A percentile compares a stretch with the other conserved stretches of the same genome.
phyloP scores from a whole-genome alignment of 2,888 invertebrate genomes.

The Ethmia dodecea region DNA sequence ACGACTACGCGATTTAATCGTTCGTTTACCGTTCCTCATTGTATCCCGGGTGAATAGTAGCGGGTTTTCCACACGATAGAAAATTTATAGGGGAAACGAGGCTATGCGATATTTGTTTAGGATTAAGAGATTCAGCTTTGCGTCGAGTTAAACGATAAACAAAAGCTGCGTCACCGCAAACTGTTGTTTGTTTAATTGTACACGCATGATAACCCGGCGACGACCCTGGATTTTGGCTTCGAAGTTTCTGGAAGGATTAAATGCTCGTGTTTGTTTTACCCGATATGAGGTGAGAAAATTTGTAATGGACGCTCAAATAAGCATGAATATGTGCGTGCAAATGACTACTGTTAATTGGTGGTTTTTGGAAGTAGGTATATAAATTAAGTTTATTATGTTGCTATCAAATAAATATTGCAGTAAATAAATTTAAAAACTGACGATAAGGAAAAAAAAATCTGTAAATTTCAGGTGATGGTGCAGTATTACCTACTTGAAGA shows the following conservation, averaged over 20 bases:
- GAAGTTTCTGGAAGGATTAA: conserved; percentile 39
- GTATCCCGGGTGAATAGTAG: conserved; percentile 45
- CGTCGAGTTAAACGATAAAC: conserved; percentile 63
- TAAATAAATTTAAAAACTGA: no score
- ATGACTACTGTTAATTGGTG: no score
- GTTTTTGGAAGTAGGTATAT: no score
- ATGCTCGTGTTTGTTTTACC: conserved; percentile 35
- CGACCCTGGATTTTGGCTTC: conserved; percentile 34
- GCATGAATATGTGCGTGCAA: no score
- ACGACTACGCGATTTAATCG: conserved; percentile 66
- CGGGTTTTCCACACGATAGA: conserved; percentile 41
- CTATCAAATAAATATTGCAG: no score
- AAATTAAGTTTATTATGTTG: no score
- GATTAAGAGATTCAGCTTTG: conserved; percentile 67
- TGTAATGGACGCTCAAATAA: conserved; percentile 24
- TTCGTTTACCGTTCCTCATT: conserved; percentile 68
- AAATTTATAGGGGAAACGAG: conserved; percentile 42
- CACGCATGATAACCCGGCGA: conserved; percentile 62
- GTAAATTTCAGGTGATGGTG: no score
- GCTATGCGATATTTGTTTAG: conserved; percentile 64
- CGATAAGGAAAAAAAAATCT: no score
- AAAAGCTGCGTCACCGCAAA: conserved; percentile 60
- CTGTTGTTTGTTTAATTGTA: conserved; percentile 70
- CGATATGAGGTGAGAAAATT: conserved; percentile 31
- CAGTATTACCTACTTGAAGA: no score